Conservation (phyloP, 2,797 vertebrate genomes). For the Perodicticus potto region DNA sequence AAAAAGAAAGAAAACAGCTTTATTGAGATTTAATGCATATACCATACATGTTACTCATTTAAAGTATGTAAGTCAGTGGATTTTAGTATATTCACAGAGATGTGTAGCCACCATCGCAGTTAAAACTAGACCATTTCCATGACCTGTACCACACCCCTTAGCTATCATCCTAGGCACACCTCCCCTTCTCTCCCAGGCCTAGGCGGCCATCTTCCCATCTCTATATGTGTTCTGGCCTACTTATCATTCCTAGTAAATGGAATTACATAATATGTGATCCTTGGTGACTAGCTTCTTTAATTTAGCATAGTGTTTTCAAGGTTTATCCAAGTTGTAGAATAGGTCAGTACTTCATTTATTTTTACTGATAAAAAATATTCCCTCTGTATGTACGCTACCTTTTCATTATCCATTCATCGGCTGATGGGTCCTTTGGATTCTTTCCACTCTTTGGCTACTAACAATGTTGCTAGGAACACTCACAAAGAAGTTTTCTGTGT, state of each 20-base stretch:
- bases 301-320: neutral
- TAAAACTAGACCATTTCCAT: neutral
- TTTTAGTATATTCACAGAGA: neutral
- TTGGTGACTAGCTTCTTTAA: neutral
- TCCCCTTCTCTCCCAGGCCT: neutral
- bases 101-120: neutral
- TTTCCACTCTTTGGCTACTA: neutral
- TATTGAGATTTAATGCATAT: neutral
- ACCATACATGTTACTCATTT: neutral
- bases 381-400: too few species aligned
- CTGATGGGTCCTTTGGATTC: neutral
- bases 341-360: neutral
- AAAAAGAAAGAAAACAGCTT: neutral
- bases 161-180: neutral
- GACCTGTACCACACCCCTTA: neutral
- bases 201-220: neutral
- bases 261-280: neutral
- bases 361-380: neutral
- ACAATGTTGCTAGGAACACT: neutral
- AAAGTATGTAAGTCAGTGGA: neutral
- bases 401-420: neutral
- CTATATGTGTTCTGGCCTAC: too few species aligned
- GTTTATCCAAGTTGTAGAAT: neutral
- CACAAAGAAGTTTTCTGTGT: neutral
- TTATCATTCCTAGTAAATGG: neutral